A percentile compares a stretch with the other conserved stretches of the same genome.
Conservation (phyloP, 2,888 invertebrate species). For the Epirrita christyi region DNA sequence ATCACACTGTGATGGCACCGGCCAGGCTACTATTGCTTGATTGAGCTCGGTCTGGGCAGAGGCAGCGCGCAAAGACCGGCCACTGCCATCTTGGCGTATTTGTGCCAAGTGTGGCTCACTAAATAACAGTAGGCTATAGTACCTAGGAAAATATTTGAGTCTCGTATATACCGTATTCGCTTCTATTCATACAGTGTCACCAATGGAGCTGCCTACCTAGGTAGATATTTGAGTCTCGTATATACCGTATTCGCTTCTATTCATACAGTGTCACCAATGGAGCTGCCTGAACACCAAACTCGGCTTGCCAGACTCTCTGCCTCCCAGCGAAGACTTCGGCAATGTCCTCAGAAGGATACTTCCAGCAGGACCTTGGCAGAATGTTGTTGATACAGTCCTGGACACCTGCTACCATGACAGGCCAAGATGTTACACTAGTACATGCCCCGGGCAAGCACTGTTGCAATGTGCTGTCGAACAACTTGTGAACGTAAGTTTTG, state of each 20-base stretch:
- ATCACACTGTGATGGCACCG: too few species aligned
- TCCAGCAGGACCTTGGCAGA: slow-evolving; percentile 60
- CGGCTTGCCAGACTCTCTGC: slow-evolving; percentile 54
- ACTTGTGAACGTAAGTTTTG: slow-evolving; percentile 58
- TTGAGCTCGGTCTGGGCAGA: too few species aligned
- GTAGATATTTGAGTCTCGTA: too few species aligned
- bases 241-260: too few species aligned
- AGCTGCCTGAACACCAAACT: slow-evolving; percentile 63
- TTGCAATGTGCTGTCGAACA: slow-evolving; percentile 72
- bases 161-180: too few species aligned
- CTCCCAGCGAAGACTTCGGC: slow-evolving; percentile 46
- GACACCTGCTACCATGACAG: slow-evolving; percentile 57
- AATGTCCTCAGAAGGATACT: slow-evolving; percentile 46
- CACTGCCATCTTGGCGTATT: too few species aligned
- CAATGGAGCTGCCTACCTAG: slow-evolving; percentile 71
- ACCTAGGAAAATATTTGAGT: too few species aligned
- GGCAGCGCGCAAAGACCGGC: too few species aligned
- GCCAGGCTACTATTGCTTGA: too few species aligned
- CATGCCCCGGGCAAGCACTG: slow-evolving; percentile 70
- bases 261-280: slow-evolving; percentile 68
- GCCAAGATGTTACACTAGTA: slow-evolving; percentile 57
- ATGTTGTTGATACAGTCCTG: slow-evolving; percentile 46
- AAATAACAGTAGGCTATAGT: too few species aligned
- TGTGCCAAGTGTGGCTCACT: too few species aligned
- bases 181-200: slow-evolving; percentile 54